Base-by-base conservation (phyloP, 2,113 vertebrate species). In the Marmota monax region DNA sequence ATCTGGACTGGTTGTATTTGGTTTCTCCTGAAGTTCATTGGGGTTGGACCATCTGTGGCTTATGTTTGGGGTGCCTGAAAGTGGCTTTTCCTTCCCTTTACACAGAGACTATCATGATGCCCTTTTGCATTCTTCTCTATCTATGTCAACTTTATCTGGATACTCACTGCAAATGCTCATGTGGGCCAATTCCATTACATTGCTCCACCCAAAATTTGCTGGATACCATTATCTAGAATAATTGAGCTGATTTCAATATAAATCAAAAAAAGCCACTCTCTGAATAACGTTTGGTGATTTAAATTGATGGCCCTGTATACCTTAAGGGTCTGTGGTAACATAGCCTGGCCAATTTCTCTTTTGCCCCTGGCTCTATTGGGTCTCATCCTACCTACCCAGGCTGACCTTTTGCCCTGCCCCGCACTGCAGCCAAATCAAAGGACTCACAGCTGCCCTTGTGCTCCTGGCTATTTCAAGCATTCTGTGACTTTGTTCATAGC, bases 351-450 rank as follows among this genome's bases (percentile, higher is more conserved):
- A 45, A 32, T n/a, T 23, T 29, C 53, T 56, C 37, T 63, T 53
- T n/a, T 69, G 51, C 10, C 22, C 27, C 37, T n/a, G 4, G 29
- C 39, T 42, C 74, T 80, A 4, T 56, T 16, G 7, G 12, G 34
- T 39, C 56, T 87, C 48, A n/a, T 67, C 34, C 73, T 34, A 76
- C 25, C 20, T 48, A 25, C 20, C 39, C 16, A 73, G 17, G 20
- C 18, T 67, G 20, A 73, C 37, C 37, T 73, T 61, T 34, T 22
- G 18, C 16, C 23, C 11, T 16, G 29, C 11, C 7, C 32, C 16
- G 17, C 6, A 51, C 18, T 13, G 16, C 84, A 78, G 53, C 56
- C 90, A 95, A 95, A 91, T 94, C 78, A 95, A 97, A 91, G 63
- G 74, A 92, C 67, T 96, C 53, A 69, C 84, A 56, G 16, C 32